Percentiles rank a stretch among this genome's conserved stretches.
These are phyloP conservation scores for Clarias gariepinus DNA, from an alignment of 2,113 vertebrate species.

Conservation along the genomic window DNA sequence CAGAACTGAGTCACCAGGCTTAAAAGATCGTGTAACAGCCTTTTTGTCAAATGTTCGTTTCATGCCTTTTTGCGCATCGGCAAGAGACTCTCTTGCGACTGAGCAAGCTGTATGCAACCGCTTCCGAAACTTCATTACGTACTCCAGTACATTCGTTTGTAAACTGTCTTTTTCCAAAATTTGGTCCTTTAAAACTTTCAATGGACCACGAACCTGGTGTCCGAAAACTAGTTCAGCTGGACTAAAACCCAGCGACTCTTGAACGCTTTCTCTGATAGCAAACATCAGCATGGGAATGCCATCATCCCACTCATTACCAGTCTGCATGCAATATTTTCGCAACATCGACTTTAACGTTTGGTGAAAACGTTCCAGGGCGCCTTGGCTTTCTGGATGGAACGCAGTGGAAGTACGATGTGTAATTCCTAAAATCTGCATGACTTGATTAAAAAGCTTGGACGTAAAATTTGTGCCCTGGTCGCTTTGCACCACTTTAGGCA, in stretches of 20 bases:
- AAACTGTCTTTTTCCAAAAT: not conserved
- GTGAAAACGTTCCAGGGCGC: not conserved
- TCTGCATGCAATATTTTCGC: not conserved
- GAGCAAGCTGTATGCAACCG: not conserved
- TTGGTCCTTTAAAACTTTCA: not conserved
- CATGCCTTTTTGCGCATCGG: not conserved
- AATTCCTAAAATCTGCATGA: not conserved
- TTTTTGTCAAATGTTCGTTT: not conserved
- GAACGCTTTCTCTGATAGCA: not conserved
- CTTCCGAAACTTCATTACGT: not conserved
- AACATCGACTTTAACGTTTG: not conserved
- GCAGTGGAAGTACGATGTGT: not conserved
- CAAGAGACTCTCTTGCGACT: not conserved
- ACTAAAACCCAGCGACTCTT: not conserved
- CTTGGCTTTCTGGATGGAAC: not conserved
- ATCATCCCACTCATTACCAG: not conserved
- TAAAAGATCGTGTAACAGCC: not conserved
- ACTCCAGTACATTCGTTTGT: not conserved
- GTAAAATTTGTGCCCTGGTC: not conserved
- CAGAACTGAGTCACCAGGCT: not conserved
- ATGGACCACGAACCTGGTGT: not conserved
- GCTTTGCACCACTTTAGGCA: not conserved
- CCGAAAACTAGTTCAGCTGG: not conserved
- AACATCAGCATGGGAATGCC: not conserved
- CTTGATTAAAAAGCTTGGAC: not conserved